A percentile compares a stretch with the other conserved stretches of the same genome.
These are phyloP conservation scores for Noctua janthina DNA, from an alignment of 2,888 invertebrate species.

Conservation along the genomic window DNA sequence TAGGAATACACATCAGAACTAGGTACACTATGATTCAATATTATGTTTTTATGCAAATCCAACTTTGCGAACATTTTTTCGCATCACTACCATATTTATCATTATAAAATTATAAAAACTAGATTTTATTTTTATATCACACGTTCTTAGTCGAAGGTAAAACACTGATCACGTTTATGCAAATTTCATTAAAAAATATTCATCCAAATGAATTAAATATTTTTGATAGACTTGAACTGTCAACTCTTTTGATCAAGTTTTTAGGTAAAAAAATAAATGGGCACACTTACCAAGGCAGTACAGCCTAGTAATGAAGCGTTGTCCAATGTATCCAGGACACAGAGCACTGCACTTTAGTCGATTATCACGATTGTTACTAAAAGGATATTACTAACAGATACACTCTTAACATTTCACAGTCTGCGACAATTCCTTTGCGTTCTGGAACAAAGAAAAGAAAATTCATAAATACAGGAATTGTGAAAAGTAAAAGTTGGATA, in stretches of 20 bases:
- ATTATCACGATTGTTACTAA: conserved; percentile 65
- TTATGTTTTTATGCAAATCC: conserved; percentile 10
- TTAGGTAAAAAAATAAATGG: neutral
- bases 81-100: conserved; percentile 27
- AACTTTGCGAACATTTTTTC: neutral
- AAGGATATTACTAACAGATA: conserved; percentile 56
- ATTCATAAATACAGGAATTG: neutral
- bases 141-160: conserved; percentile 11
- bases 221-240: neutral
- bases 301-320: conserved; percentile 73
- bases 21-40: neutral
- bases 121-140: conserved; percentile 11
- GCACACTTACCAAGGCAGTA: conserved; percentile 81
- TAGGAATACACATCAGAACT: neutral
- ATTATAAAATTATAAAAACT: conserved; percentile 4
- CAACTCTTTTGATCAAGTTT: neutral
- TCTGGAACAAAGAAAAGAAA: conserved; percentile 76
- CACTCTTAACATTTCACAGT: conserved; percentile 70
- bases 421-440: conserved; percentile 72
- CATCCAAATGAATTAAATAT: neutral
- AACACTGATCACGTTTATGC: conserved; percentile 9
- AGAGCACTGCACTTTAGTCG: conserved; percentile 76
- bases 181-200: neutral
- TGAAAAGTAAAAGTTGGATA: neutral
- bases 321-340: conserved; percentile 75